Evolutionary conservation across 1,140 invertebrate genomes (phyloP).

Genomic region (Drosophila albomicans): DNA sequence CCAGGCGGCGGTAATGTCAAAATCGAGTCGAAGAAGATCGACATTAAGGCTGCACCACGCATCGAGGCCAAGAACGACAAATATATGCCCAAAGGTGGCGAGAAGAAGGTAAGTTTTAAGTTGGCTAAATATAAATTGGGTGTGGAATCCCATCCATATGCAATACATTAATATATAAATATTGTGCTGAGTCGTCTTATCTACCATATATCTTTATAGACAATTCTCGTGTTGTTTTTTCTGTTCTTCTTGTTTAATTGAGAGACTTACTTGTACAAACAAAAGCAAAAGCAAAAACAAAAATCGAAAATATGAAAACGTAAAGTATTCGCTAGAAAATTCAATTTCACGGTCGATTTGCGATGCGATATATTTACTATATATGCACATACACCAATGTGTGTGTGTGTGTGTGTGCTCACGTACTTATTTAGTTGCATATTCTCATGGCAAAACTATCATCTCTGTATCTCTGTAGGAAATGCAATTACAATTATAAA

Average conservation of each 20-base stretch:
- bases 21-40: constrained; percentile 94
- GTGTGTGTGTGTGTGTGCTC: background rate
- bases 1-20: constrained; percentile 96
- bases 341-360: constrained; percentile 81
- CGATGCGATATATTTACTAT: constrained; percentile 33
- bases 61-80: constrained; percentile 96
- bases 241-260: constrained; percentile 41
- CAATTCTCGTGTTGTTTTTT: constrained; percentile 16
- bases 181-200: background rate
- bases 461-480: constrained; percentile 49
- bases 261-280: constrained; percentile 38
- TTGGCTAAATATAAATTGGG: constrained; percentile 1
- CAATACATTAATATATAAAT: background rate
- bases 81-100: constrained; percentile 94
- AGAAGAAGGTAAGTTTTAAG: constrained; percentile 92
- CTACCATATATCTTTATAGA: constrained; percentile 17
- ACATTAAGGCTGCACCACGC: constrained; percentile 92
- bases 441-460: constrained; percentile 17
- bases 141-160: background rate
- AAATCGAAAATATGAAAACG: constrained; percentile 28
- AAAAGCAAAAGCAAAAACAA: constrained; percentile 7
- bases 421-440: constrained; percentile 22
- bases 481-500: constrained; percentile 66
- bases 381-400: constrained; percentile 10
- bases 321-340: constrained; percentile 61